phyloP scores from a whole-genome alignment of 2,797 vertebrate genomes.

The Podargus strigoides region DNA sequence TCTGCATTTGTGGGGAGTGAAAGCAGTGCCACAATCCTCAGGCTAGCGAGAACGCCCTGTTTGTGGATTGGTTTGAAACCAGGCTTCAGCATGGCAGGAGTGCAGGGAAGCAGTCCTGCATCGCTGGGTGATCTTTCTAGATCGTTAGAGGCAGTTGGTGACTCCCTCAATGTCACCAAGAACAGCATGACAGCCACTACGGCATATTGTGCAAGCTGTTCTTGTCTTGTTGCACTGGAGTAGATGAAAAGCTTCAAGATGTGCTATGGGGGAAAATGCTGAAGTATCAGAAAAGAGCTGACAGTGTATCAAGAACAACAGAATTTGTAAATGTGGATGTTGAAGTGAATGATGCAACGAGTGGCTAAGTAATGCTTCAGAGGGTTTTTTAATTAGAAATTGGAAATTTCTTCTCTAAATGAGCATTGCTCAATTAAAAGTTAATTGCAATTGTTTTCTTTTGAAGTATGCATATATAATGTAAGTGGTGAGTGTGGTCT shows the following conservation, averaged over 20 bases:
- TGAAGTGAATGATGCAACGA: neutral
- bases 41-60: neutral
- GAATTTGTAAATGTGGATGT: neutral
- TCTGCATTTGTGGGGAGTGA: neutral
- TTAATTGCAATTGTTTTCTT: neutral
- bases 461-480: neutral
- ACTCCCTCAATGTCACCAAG: neutral
- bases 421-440: neutral
- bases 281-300: neutral
- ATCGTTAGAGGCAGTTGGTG: neutral
- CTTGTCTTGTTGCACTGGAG: neutral
- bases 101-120: neutral
- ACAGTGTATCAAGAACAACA: neutral
- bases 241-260: neutral
- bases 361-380: neutral
- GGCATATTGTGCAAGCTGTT: neutral
- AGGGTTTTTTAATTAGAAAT: neutral
- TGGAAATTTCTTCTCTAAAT: neutral
- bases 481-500: neutral
- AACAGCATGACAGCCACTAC: neutral
- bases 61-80: neutral
- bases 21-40: neutral
- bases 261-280: neutral
- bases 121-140: neutral
- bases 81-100: neutral